phyloP scores from a whole-genome alignment of 2,888 invertebrate species.

The Scrobipalpa atriplicella region DNA sequence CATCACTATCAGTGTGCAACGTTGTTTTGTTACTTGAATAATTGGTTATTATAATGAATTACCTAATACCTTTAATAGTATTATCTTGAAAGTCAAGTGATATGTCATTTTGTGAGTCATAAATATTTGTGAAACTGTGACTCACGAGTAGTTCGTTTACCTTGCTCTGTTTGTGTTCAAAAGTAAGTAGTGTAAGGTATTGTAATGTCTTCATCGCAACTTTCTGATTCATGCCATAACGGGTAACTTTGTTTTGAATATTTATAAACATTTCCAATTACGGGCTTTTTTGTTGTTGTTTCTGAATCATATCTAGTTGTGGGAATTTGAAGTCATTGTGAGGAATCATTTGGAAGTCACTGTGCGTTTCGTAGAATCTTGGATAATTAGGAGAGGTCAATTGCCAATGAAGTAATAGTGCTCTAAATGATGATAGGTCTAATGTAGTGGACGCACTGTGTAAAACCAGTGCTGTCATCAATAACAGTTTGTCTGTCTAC shows the following conservation, averaged over 20 bases:
- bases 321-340: neutral
- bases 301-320: slow-evolving; percentile 6
- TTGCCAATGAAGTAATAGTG: neutral
- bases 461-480: neutral
- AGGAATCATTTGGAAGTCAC: neutral
- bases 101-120: slow-evolving; percentile 58
- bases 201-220: slow-evolving; percentile 8
- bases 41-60: slow-evolving; percentile 14
- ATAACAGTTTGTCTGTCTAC: neutral
- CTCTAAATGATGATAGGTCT: neutral
- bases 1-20: neutral
- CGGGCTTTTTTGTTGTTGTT: neutral
- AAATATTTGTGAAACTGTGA: slow-evolving; percentile 60
- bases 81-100: slow-evolving; percentile 22
- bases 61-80: slow-evolving; percentile 18
- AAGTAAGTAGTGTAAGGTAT: slow-evolving; percentile 18
- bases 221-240: slow-evolving; percentile 19
- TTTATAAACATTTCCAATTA: neutral
- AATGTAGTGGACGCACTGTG: neutral
- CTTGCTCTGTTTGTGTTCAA: slow-evolving; percentile 48
- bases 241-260: slow-evolving; percentile 5
- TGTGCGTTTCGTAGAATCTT: neutral
- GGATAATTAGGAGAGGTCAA: neutral
- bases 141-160: slow-evolving; percentile 65
- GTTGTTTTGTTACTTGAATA: neutral